These are phyloP conservation scores for Rhodinocichla rosea DNA, from an alignment of 2,113 vertebrate species.

Conservation along the genomic window DNA sequence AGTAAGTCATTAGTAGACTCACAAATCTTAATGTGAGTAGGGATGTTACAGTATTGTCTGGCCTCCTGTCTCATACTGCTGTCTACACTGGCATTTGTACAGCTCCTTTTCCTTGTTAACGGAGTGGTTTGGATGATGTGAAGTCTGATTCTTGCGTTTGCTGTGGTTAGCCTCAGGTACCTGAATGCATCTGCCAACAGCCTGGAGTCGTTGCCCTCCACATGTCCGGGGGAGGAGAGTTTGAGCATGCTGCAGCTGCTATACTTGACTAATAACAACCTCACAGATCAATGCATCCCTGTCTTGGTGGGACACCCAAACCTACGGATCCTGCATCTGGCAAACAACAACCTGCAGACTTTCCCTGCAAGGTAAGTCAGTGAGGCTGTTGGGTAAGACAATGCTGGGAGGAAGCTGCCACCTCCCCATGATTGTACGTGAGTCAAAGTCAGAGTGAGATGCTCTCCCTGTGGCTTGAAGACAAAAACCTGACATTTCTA, in stretches of 20 bases:
- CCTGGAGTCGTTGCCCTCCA: conserved; percentile 87
- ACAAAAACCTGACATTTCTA: not conserved
- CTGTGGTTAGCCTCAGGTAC: conserved; percentile 86
- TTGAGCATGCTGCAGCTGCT: conserved; percentile 91
- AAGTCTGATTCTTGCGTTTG: not conserved
- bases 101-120: not conserved
- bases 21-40: not conserved
- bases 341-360: conserved; percentile 89
- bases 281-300: conserved; percentile 87
- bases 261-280: conserved; percentile 87
- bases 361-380: conserved; percentile 89
- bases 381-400: not conserved
- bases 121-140: not conserved
- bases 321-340: conserved; percentile 88
- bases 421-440: fast-evolving
- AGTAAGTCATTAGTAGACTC: not conserved
- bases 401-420: not conserved
- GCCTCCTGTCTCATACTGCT: not conserved
- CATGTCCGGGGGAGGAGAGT: conserved; percentile 84
- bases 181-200: conserved; percentile 92
- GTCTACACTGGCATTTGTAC: not conserved
- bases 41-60: not conserved
- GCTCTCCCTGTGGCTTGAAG: not conserved
- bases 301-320: conserved; percentile 85
- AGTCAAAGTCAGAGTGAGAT: not conserved